Evolutionary conservation across 2,888 invertebrate genomes (phyloP).

Genomic region (Dioctria linearis): DNA sequence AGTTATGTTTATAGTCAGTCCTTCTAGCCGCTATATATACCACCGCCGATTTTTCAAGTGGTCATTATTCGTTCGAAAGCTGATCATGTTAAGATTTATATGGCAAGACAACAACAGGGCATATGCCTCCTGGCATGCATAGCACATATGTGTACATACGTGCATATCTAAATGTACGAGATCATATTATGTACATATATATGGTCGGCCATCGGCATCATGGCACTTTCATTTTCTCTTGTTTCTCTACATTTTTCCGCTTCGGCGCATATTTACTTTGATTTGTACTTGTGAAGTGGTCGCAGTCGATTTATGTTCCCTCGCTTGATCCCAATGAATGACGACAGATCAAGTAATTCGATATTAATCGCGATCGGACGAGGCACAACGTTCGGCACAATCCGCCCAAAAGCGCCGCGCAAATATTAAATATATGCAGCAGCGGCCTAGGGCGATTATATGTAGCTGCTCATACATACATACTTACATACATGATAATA

Average conservation of each 20-base stretch:
- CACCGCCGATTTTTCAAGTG: slow-evolving; percentile 42
- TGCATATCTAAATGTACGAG: too few species aligned
- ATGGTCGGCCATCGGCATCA: background rate
- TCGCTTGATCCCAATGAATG: background rate
- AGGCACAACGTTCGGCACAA: background rate
- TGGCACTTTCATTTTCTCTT: slow-evolving; percentile 43
- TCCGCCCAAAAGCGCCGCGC: slow-evolving; percentile 9
- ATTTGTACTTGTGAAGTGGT: slow-evolving; percentile 37
- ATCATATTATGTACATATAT: background rate
- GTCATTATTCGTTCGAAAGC: slow-evolving; percentile 48
- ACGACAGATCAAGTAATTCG: slow-evolving; percentile 16
- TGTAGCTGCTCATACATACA: background rate
- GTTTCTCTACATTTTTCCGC: slow-evolving; percentile 22
- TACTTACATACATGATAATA: background rate
- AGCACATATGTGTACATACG: background rate
- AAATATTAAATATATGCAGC: background rate
- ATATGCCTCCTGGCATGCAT: background rate
- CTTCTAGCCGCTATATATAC: slow-evolving; percentile 41
- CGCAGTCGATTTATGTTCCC: slow-evolving; percentile 5
- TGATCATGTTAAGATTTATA: slow-evolving; percentile 47
- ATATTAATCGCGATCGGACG: slow-evolving; percentile 35
- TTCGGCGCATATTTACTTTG: slow-evolving; percentile 37
- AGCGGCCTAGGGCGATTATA: background rate
- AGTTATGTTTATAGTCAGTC: too few species aligned
- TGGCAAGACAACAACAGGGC: slow-evolving; percentile 3